Evolutionary conservation across 2,797 vertebrate genomes (phyloP), one percentile per base, ranked within the genome.

Genomic region (Eleutherodactylus coqui): DNA sequence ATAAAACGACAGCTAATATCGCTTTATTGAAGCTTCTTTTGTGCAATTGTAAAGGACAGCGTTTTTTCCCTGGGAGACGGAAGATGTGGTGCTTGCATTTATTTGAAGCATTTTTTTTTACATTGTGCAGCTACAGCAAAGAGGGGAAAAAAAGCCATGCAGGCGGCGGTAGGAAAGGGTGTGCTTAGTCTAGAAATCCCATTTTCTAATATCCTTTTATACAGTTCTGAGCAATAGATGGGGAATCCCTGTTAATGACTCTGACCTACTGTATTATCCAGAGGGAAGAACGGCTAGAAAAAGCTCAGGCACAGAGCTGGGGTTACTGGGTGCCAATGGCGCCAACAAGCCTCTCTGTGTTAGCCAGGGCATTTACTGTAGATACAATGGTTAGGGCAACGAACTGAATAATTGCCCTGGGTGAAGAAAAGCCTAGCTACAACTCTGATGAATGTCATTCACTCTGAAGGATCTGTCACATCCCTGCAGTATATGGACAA

Each of bases 11-110:
- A 41, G 49, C 82, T 2, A 17, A 85, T 29, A 86, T 67, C 17
- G 53, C 70, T 64, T 76, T 86, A 69, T 77, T 53, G 73, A 45
- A 34, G 47, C 11, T 67, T 81, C 51, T 34, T 55, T 82, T 81
- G 47, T 82, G 55, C 60, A 55, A 76, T 38, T 43, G 60, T 55
- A 69, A 82, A 47, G 38, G 58, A 45, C 79, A 55, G 34, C 5
- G 17, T 49, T 62, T 79, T 84, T 5, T 36, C 27, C 29, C 69
- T 69, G 72, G 34, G 38, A 58, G 75, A 45, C 36, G 8, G 8
- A 83, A 47, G 82, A 47, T 29, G 38, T 36, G 4, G 19, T 38
- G 19, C 41, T 34, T 76, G 38, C 38, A 27, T n/a, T 77, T 77
- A 78, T 60, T 78, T 27, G 13, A 70, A 82, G 32, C 21, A 38